Base-by-base conservation (phyloP, 2,888 invertebrate genomes). In the Polydrusus tereticollis region DNA sequence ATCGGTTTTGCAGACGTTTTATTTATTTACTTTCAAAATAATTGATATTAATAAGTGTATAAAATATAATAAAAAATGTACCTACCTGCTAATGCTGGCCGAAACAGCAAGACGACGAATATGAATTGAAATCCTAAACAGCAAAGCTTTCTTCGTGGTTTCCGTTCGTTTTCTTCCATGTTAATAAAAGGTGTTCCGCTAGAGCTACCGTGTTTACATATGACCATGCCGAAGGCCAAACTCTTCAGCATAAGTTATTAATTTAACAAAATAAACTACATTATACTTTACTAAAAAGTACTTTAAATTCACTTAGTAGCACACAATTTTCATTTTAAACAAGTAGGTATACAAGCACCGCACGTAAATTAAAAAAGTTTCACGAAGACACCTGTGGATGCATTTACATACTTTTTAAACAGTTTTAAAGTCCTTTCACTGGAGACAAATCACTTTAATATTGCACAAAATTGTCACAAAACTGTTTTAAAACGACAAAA, bases 361-460 rank as follows among this genome's bases (percentile, higher is more conserved):
- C 58, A 57, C 69, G 50, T 50, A 70, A 75, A 63, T 67, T 58
- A 38, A 52, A 60, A 73, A 77, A 77, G 74, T 73, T 67, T 75
- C 65, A 71, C 33, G 62, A 73, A 73, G 76, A 76, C 78, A 78
- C 78, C 78, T 78, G 78, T 78, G 77, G 78, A 77, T 77, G 77
- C 75, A 58, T 59, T 63, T 45, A 57, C 55, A 57, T 58, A 47
- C 33, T 43, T 26, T 33, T 62, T 41, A n/a, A 47, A 68, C 68
- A 50, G 68, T 68, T 43, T 43, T 14, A 41, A 47, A 36, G 23
- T 59, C 16, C 38, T 59, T 43, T 16, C 26, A 14, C 23, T 21
- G 0, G 23, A 10, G 14, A 16, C 23, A 59, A 59, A 59, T 41
- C 41, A 41, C 26, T 43, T 43, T 26, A 23, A 7, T 59, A 59